Conservation (phyloP, 2,888 invertebrate genomes). For the Caenorhabditis sp. region DNA sequence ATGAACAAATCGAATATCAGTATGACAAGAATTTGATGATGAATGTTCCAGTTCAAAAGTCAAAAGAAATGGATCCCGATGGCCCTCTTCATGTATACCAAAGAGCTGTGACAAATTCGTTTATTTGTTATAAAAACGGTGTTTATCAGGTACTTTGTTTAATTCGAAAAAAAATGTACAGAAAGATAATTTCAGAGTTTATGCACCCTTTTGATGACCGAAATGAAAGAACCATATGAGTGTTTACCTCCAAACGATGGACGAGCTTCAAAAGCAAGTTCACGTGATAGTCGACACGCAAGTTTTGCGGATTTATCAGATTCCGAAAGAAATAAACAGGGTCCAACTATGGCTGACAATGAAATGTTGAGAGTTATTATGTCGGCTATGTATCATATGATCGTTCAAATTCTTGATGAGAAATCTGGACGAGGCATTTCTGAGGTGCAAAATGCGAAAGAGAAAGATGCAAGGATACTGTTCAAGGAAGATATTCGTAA, state of each 20-base stretch:
- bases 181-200: conserved; percentile 79
- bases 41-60: conserved; percentile 29
- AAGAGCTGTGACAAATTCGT: conserved; percentile 36
- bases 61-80: conserved; percentile 31
- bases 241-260: conserved; percentile 28
- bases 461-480: conserved; percentile 20
- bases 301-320: conserved; percentile 62
- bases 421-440: conserved; percentile 22
- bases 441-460: conserved; percentile 4
- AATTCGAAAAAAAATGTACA: too few relatives aligned
- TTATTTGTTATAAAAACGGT: conserved; percentile 41
- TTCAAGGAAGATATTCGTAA: conserved; percentile 25
- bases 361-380: conserved; percentile 88
- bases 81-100: conserved; percentile 27
- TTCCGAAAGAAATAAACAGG: conserved; percentile 28
- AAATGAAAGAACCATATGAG: conserved; percentile 80
- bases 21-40: conserved; percentile 31
- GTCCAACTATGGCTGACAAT: conserved; percentile 85
- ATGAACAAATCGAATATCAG: conserved; percentile 33
- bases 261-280: conserved; percentile 56
- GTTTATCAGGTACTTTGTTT: conserved; percentile 42
- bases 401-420: conserved; percentile 74
- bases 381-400: conserved; percentile 90
- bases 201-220: conserved; percentile 89
- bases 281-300: conserved; percentile 54